A percentile compares a stretch with the other conserved stretches of the same genome.
Evolutionary conservation across 2,888 invertebrate species (phyloP).

Genomic region (Cephus spinipes): DNA sequence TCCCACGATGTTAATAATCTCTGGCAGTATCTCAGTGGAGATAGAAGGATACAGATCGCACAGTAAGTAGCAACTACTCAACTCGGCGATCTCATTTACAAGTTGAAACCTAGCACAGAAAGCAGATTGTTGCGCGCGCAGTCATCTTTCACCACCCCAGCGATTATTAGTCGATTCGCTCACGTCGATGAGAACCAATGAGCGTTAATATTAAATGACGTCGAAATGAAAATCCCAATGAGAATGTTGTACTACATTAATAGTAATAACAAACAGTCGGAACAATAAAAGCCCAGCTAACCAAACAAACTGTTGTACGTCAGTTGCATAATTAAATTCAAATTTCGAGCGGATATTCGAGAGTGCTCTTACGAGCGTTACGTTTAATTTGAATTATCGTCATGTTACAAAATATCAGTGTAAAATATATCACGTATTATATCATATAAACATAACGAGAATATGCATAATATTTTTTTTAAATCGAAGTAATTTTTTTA

Average conservation of each 20-base stretch:
- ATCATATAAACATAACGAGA: not conserved
- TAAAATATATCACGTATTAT: not conserved
- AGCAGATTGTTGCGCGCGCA: not conserved
- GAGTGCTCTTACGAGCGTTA: not conserved
- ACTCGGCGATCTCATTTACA: not conserved
- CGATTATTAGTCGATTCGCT: not conserved
- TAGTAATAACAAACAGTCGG: not conserved
- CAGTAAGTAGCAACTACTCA: not conserved
- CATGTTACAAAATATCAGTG: not conserved
- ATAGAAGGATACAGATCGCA: not conserved
- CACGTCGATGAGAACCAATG: not conserved
- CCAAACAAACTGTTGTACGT: not conserved
- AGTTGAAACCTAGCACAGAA: not conserved
- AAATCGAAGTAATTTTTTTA: too few species aligned
- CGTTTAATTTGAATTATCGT: not conserved
- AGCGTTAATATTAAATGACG: not conserved
- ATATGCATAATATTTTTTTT: not conserved
- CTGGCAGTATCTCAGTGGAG: not conserved
- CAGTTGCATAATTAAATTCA: not conserved
- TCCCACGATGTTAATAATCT: not conserved
- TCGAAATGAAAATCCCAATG: not conserved
- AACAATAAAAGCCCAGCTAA: not conserved
- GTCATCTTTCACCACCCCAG: not conserved
- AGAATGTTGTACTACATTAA: not conserved
- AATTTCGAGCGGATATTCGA: not conserved